These are phyloP conservation scores for Dicrostonyx torquatus DNA, from an alignment of 2,797 vertebrate genomes.

Conservation along the genomic window DNA sequence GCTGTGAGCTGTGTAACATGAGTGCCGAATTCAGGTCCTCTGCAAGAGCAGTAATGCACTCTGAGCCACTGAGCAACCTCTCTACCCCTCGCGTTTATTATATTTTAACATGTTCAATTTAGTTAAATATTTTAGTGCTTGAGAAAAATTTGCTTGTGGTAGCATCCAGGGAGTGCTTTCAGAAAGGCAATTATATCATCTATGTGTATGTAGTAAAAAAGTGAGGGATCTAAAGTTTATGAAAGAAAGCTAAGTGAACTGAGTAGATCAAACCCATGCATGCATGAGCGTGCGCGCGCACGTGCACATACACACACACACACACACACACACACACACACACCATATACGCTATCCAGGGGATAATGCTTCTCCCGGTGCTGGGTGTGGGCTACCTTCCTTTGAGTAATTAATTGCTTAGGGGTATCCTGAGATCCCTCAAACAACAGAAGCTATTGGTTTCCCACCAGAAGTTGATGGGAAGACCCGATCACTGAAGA, in stretches of 20 bases:
- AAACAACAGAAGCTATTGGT: background rate
- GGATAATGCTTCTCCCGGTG: background rate
- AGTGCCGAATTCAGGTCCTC: too few species aligned
- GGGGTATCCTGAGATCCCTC: background rate
- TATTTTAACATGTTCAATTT: slow-evolving; percentile 34
- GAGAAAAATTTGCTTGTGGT: background rate
- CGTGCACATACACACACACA: background rate
- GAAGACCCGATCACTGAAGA: background rate
- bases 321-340: background rate
- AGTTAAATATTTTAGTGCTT: slow-evolving; percentile 31
- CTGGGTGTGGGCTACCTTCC: background rate
- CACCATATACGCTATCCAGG: background rate
- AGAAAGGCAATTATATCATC: background rate
- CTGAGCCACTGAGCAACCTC: background rate
- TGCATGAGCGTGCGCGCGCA: background rate
- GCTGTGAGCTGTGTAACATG: background rate
- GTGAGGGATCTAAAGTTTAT: slow-evolving; percentile 24
- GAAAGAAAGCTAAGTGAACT: slow-evolving; percentile 9
- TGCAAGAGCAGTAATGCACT: background rate
- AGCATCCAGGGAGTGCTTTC: background rate
- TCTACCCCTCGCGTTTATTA: background rate
- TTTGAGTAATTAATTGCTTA: background rate
- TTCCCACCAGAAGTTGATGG: background rate
- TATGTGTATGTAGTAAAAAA: background rate
- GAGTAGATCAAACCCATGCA: background rate